Evolutionary conservation across 2,888 invertebrate species (phyloP), one percentile per base, ranked within the genome.

Genomic region (Cyaniris semiargus): DNA sequence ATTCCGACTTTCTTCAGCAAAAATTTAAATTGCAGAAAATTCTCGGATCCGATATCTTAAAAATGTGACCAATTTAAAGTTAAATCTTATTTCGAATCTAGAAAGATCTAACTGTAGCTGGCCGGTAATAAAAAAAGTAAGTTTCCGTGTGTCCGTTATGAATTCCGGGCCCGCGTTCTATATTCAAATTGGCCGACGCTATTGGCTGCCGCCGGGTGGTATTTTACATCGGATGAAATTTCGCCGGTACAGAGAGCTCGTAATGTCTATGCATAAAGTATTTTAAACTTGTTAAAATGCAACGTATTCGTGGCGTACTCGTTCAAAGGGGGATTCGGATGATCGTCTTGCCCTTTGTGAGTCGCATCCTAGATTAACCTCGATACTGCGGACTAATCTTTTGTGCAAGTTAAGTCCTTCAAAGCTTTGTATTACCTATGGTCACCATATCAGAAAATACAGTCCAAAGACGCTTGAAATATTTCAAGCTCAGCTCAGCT

Each of bases 251-350:
- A 86, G 88, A 88, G 86, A 88, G 87, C 88, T 86, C 79, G 88
- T 92, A 92, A 91, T 90, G 88, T 92, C 93, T 91, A 92, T 93
- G 93, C 92, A 93, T 93, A 93, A 93, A 93, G 91, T 92, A 93
- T 93, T 92, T 90, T 89, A 89, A 92, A 92, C 90, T 92, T 89
- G 92, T 92, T 92, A 89, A 92, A 92, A 93, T 93, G 91, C 92
- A 93, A 90, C 90, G 90, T 89, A 88, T 89, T 90, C 87, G 82
- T 76, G 80, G 79, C 81, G 80, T 85, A 84, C 84, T 82, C 83
- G 82, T 81, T 86, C 86, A 86, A 87, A 88, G 85, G 87, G 83
- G 88, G 87, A 88, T 88, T 88, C 87, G 85, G 84, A 82, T 81
- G 80, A 81, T 82, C 84, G 82, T 84, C 86, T 85, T 86, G 84